Evolutionary conservation across 2,797 vertebrate species (phyloP).

Genomic region (Argya squamiceps): DNA sequence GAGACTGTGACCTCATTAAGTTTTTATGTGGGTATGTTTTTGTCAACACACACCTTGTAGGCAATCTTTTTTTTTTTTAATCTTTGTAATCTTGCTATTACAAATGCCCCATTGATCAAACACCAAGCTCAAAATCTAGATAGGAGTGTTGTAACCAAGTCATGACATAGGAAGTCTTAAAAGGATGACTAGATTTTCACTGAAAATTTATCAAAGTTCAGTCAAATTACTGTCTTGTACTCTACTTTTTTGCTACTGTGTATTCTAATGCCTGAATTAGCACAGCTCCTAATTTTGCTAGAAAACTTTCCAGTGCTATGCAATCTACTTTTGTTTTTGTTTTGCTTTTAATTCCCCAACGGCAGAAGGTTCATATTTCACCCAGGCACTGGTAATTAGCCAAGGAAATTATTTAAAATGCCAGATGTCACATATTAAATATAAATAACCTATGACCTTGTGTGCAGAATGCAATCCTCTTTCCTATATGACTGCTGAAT

Average conservation of each 20-base stretch:
- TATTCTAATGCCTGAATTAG: background rate
- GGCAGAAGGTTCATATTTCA: slow-evolving; percentile 52
- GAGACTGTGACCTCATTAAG: background rate
- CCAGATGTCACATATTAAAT: slow-evolving; percentile 63
- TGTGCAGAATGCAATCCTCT: slow-evolving; percentile 14
- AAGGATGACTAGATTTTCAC: background rate
- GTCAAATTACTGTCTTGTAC: background rate
- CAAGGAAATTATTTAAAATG: slow-evolving; percentile 62
- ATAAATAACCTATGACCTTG: slow-evolving; percentile 56
- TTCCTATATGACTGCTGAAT: slow-evolving; percentile 20
- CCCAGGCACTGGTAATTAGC: slow-evolving; percentile 55
- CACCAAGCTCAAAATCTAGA: background rate
- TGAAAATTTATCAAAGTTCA: background rate
- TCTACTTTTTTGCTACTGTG: background rate
- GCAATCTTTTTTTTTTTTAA: background rate
- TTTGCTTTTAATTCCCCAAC: slow-evolving; percentile 43
- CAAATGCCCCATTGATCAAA: slow-evolving; percentile 47
- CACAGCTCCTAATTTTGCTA: background rate
- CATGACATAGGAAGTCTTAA: background rate
- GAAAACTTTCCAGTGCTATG: background rate
- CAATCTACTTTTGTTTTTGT: slow-evolving; percentile 46
- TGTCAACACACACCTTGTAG: background rate
- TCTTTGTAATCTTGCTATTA: slow-evolving; percentile 1
- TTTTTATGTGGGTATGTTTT: slow-evolving; percentile 51
- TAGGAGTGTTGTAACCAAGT: background rate